These are phyloP conservation scores for Marasmarcha lunaedactyla DNA, from an alignment of 2,888 invertebrate genomes.

Conservation along the genomic window DNA sequence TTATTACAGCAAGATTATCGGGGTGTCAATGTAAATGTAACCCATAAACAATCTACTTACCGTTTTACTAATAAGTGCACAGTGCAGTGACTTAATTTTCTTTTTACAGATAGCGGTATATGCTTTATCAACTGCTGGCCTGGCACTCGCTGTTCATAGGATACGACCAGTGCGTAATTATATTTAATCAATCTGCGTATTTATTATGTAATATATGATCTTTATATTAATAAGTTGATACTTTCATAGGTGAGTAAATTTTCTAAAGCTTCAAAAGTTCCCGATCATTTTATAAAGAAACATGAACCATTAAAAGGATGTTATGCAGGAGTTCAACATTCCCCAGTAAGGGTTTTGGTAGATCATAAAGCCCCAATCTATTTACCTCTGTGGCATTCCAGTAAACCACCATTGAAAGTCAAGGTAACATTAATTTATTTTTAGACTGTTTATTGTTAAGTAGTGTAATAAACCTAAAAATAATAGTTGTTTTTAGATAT, in stretches of 20 bases:
- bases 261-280: slow-evolving; percentile 68
- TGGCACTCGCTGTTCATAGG: slow-evolving; percentile 67
- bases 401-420: slow-evolving; percentile 60
- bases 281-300: slow-evolving; percentile 64
- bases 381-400: slow-evolving; percentile 62
- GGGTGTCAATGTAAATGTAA: slow-evolving; percentile 50
- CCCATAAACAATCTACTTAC: slow-evolving; percentile 4
- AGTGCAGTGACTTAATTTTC: slow-evolving; percentile 17
- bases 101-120: slow-evolving; percentile 68
- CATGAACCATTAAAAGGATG: slow-evolving; percentile 62
- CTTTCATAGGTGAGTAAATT: slow-evolving; percentile 70
- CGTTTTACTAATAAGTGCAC: slow-evolving; percentile 9
- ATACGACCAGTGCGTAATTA: slow-evolving; percentile 63
- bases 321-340: slow-evolving; percentile 64
- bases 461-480: slow-evolving; percentile 8
- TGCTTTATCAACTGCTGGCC: slow-evolving; percentile 66
- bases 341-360: slow-evolving; percentile 56
- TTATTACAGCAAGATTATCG: slow-evolving; percentile 56
- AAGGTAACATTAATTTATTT: slow-evolving; percentile 37
- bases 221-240: slow-evolving; percentile 19
- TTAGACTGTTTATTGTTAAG: slow-evolving; percentile 12
- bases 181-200: slow-evolving; percentile 13
- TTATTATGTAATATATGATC: slow-evolving; percentile 41
- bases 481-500: slow-evolving; percentile 48
- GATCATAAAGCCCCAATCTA: slow-evolving; percentile 69